These are phyloP conservation scores for Antrozous pallidus DNA, from an alignment of 2,797 vertebrate species.

Conservation along the genomic window DNA sequence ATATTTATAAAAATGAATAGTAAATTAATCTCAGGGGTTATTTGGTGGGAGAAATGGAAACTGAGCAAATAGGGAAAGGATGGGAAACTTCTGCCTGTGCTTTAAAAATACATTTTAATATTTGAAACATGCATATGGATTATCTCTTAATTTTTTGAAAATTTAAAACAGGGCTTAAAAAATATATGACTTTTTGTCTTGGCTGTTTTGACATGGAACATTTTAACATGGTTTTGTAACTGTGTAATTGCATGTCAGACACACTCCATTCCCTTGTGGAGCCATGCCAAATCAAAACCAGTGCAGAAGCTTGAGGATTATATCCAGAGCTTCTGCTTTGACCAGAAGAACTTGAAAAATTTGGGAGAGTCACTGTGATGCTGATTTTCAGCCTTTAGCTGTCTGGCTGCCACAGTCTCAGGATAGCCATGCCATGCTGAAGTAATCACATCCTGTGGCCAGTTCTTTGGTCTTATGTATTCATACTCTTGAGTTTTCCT, in stretches of 20 bases:
- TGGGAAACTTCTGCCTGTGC: background rate
- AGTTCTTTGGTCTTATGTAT: background rate
- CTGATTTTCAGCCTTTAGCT: background rate
- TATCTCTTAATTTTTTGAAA: conserved; percentile 16
- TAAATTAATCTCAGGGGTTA: conserved; percentile 29
- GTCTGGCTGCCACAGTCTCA: background rate
- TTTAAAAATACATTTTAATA: conserved; percentile 33
- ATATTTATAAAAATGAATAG: background rate
- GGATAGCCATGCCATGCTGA: background rate
- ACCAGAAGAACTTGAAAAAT: conserved; percentile 54
- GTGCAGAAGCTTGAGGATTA: conserved; percentile 35
- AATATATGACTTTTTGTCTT: conserved; percentile 25
- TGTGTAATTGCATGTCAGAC: conserved; percentile 59
- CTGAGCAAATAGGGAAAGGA: background rate
- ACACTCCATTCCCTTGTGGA: conserved; percentile 46
- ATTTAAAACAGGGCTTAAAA: conserved; percentile 37
- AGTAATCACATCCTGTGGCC: background rate
- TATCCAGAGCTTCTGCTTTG: conserved; percentile 48
- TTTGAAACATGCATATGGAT: conserved; percentile 5
- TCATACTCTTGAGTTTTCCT: background rate
- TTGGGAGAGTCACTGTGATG: background rate
- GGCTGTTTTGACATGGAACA: conserved; percentile 14
- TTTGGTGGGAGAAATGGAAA: conserved; percentile 13
- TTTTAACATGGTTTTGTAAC: conserved; percentile 47
- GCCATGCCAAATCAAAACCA: conserved; percentile 58